Base-by-base conservation (phyloP, 2,113 vertebrate genomes). In the Procavia capensis region DNA sequence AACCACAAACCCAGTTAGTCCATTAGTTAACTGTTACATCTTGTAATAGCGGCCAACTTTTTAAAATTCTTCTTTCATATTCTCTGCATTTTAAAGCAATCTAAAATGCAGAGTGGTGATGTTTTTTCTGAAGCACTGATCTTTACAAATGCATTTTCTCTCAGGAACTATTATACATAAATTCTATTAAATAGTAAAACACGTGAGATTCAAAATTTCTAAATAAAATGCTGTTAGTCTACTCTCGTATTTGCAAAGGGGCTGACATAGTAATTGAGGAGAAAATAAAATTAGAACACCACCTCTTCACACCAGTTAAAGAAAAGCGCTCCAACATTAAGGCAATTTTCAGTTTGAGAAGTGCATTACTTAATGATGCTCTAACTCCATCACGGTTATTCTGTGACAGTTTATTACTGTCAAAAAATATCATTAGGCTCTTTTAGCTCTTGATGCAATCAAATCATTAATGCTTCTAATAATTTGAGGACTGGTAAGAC, bases 191-290 rank as follows among this genome's bases (percentile, higher is more conserved):
- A 96, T 94, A 95, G 90, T 95, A 95, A 96, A 94, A 93, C n/a
- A 82, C 47, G 88, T 97, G 0, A 0, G 83, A 97, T 81, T 74
- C 45, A 94, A 90, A 97, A 96, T 93, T 96, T 90, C 92, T 90
- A 90, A 87, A 75, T 97, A 94, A 97, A 97, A 93, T 95, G 96
- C 90, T 93, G 95, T 95, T 93, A 97, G 74, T 91, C 95, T 97
- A 85, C 9, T 24, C 76, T 94, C 95, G 92, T 96, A 93, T 95
- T 96, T 98, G 88, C 96, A 96, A 93, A 91, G 80, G 84, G 98
- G 93, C 78, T 98, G 97, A 98, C 97, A 98, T 85, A 94, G 96
- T 98, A 98, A 98, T 98, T 96, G 97, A 97, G 96, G 85, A 78
- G 95, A 96, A 95, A 95, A 97, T 97, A 97, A 98, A 98, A 97